Conservation (phyloP, 2,113 vertebrate genomes). For the Pleuronectes platessa region DNA sequence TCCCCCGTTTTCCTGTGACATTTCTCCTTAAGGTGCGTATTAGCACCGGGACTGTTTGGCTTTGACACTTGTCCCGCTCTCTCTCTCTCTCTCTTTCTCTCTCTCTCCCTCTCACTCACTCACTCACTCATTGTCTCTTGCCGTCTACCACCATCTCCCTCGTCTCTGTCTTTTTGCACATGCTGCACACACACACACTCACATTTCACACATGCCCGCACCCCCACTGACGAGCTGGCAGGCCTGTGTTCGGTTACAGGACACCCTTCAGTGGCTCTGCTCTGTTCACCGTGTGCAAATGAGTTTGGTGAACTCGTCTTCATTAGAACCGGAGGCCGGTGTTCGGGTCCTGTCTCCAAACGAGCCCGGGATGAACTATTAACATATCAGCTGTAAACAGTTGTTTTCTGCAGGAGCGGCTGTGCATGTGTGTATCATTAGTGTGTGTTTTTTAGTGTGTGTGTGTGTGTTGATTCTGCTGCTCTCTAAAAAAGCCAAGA, state of each 20-base stretch:
- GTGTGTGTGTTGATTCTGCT: conserved; percentile 32
- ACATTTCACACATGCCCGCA: conserved; percentile 29
- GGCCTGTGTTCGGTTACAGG: conserved; percentile 34
- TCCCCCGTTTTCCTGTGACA: conserved; percentile 33
- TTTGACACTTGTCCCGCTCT: conserved; percentile 26
- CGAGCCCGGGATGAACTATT: conserved; percentile 15
- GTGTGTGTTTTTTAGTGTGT: conserved; percentile 11
- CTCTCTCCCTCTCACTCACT: conserved; percentile 1
- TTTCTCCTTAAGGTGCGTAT: conserved; percentile 38
- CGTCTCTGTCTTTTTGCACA: conserved; percentile 1
- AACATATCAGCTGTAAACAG: conserved; percentile 58
- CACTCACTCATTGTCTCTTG: conserved; percentile 32
- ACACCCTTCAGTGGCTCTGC: conserved; percentile 7
- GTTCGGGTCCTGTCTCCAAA: conserved; percentile 8
- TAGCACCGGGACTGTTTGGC: conserved; percentile 14
- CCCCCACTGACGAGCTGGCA: conserved; percentile 34
- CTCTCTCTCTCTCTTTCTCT: neutral
- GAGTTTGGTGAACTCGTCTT: conserved; percentile 38
- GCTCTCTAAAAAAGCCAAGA: conserved; percentile 64
- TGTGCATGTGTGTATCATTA: conserved; percentile 17
- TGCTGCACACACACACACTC: conserved; percentile 12
- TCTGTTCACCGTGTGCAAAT: conserved; percentile 15
- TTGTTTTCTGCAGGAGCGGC: conserved; percentile 26
- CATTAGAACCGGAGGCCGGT: conserved; percentile 12
- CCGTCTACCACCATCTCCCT: conserved; percentile 3